phyloP scores from a whole-genome alignment of 2,113 vertebrate species.

The Chinchilla lanigera region DNA sequence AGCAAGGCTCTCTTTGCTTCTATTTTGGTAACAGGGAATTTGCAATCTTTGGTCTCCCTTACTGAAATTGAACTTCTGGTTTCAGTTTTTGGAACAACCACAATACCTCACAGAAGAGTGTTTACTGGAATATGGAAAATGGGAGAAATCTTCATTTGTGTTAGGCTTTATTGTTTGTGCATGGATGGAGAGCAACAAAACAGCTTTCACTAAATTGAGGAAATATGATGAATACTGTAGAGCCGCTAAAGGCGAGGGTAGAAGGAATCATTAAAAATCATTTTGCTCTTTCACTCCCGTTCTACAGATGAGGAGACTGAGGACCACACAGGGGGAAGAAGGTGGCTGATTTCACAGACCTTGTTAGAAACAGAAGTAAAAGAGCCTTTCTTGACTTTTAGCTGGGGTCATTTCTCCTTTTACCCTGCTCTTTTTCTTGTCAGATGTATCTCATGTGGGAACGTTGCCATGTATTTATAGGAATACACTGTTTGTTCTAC shows the following conservation, averaged over 20 bases:
- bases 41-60: conserved; percentile 26
- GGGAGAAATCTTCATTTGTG: conserved; percentile 28
- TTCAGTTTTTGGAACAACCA: conserved; percentile 61
- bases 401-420: background rate
- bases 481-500: background rate
- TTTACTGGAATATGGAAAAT: conserved; percentile 48
- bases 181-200: background rate
- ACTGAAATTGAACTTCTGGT: conserved; percentile 39
- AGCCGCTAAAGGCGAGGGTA: background rate
- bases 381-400: background rate
- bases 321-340: background rate
- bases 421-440: background rate
- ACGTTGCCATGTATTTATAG: background rate
- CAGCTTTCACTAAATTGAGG: background rate
- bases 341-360: background rate
- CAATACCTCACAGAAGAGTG: conserved; percentile 38
- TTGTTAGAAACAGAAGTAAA: background rate
- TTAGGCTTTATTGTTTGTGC: conserved; percentile 27
- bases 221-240: background rate
- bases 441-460: background rate
- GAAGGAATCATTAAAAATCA: background rate
- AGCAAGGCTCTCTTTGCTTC: conserved; percentile 7
- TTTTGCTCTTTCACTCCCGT: background rate
- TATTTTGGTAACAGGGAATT: conserved; percentile 12
- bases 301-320: background rate